phyloP scores from a whole-genome alignment of 2,888 invertebrate species.

The Parascotia fuliginaria region DNA sequence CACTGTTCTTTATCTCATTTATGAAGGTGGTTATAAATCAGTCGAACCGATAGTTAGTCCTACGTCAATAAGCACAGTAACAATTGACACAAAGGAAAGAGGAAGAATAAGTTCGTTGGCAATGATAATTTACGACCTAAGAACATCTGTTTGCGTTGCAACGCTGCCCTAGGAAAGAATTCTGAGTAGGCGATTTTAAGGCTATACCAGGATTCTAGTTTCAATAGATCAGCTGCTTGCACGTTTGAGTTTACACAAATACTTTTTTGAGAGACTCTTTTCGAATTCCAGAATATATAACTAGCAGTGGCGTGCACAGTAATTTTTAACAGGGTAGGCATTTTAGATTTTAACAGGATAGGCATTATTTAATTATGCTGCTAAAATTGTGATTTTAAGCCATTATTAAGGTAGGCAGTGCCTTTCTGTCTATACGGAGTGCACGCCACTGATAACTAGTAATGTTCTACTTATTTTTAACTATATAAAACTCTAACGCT shows the following conservation, averaged over 20 bases:
- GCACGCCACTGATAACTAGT: no score
- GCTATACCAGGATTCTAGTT: neutral
- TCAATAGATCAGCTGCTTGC: conserved; percentile 4
- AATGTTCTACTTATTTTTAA: neutral
- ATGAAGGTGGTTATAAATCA: conserved; percentile 73
- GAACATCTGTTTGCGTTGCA: conserved; percentile 48
- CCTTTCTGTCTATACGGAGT: no score
- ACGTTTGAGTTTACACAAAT: neutral
- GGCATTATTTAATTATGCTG: no score
- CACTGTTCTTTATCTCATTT: conserved; percentile 58
- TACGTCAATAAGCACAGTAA: conserved; percentile 58
- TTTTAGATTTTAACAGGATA: no score
- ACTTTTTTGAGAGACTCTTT: neutral
- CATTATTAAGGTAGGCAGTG: no score
- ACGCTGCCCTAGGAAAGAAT: conserved; percentile 24
- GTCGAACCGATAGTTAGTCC: conserved; percentile 61
- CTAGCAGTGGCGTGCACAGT: no score
- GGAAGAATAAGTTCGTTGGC: conserved; percentile 43
- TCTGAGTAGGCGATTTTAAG: conserved; percentile 16
- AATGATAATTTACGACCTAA: conserved; percentile 49
- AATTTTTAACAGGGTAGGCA: no score
- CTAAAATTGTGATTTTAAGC: no score
- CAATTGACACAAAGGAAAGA: conserved; percentile 46
- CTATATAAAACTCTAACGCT: no score
- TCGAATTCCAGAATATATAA: no score